A percentile compares a stretch with the other conserved stretches of the same genome.
phyloP scores from a whole-genome alignment of 2,113 vertebrate genomes.

The Benitochromis conjunctus region DNA sequence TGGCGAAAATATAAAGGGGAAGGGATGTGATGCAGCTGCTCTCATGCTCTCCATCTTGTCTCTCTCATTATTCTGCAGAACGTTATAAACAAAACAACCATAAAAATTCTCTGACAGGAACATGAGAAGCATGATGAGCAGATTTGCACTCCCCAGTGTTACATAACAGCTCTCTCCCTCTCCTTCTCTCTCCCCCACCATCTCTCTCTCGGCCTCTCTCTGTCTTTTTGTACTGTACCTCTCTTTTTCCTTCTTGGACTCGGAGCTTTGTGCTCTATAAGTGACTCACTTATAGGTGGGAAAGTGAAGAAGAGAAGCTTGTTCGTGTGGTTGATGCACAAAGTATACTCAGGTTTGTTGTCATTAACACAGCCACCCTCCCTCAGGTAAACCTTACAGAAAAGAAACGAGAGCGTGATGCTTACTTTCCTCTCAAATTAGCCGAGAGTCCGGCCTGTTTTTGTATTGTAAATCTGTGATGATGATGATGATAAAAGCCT shows the following conservation, averaged over 20 bases:
- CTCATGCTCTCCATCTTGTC: conserved; percentile 30
- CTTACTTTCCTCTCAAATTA: conserved; percentile 30
- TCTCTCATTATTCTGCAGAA: conserved; percentile 42
- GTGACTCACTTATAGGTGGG: conserved; percentile 32
- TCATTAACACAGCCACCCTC: conserved; percentile 23
- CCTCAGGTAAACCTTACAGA: conserved; percentile 39
- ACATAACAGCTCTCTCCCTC: conserved; percentile 49
- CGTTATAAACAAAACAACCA: conserved; percentile 55
- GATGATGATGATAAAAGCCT: conserved; percentile 34
- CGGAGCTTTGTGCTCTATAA: conserved; percentile 48
- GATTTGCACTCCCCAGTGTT: conserved; percentile 63
- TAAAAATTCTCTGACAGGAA: conserved; percentile 58
- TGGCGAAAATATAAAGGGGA: not conserved
- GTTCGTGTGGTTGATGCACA: conserved; percentile 22
- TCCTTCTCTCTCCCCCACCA: not conserved
- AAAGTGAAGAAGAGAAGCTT: conserved; percentile 29
- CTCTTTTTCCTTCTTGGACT: conserved; percentile 43
- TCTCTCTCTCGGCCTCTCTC: conserved; percentile 1
- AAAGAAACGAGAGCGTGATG: conserved; percentile 8
- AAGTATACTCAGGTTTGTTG: conserved; percentile 21
- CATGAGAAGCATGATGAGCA: conserved; percentile 69
- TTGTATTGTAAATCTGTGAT: conserved; percentile 25
- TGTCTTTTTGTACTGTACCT: conserved; percentile 27
- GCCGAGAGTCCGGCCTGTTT: not conserved
- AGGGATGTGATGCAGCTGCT: conserved; percentile 44